Base-by-base conservation (phyloP, 2,888 invertebrate genomes). In the Drosophila anomalata region DNA sequence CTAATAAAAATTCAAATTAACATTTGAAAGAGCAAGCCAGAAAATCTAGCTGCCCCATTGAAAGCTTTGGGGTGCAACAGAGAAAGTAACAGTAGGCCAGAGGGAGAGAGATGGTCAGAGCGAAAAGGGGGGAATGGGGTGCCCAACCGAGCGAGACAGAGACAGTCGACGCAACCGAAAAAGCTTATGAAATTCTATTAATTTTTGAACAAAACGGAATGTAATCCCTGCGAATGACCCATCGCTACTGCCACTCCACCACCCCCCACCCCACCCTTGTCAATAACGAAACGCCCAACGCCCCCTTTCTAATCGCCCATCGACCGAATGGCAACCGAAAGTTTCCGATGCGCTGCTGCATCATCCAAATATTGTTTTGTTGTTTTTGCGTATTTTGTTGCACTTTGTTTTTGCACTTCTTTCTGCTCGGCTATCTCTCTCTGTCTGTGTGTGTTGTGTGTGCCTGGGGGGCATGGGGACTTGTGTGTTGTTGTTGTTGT, bases 1-100 rank as follows among this genome's bases (percentile, higher is more conserved):
- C 89, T 89, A 90, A 89, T 90, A 89, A 89, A 89, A 90, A 90
- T 90, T 88, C 89, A 89, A 89, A 89, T 89, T 89, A 90, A 89
- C 88, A 88, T 88, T 81, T 85, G 85, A 81, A 74, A 79, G 83
- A 87, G 87, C 72, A 11, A 17, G 76, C 68, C 46, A 63, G 69
- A 65, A 68, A 74, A 29, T 50, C 66, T 65, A 69, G 54, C 59
- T 42, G 22, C 17, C 29, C 29, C 17, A 17, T 3, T 29, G 2
- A 1, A 26, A 56, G 69, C 68, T 56, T 31, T 47, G 24, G 51
- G 60, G 60, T 36, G 33, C 12, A 11, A 46, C 36, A 41, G 58
- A 57, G 47, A 50, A 65, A 22, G 54, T 29, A 29, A 3, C 29
- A 9, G 29, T 29, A 9, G 29, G 29, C 29, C 17, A 17, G 29